Evolutionary conservation across 2,113 vertebrate genomes (phyloP), one percentile per base, ranked within the genome.

Genomic region (Hydrochoerus hydrochaeris): DNA sequence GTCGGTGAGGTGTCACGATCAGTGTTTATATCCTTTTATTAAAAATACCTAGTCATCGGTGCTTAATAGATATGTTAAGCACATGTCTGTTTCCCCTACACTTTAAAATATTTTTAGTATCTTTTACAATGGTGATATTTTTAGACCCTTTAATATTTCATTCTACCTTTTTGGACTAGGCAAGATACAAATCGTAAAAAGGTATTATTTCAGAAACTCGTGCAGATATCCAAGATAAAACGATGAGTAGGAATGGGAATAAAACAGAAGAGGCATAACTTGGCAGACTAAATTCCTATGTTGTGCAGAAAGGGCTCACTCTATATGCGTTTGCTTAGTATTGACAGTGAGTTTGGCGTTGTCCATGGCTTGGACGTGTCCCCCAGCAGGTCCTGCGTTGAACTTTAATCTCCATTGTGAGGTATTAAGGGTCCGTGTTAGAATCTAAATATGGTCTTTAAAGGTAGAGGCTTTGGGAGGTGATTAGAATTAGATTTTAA

Each of bases 151-250:
- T 71, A 93, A 89, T 86, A 80, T 87, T 86, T 95, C 57, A 92
- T 30, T 58, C 44, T 28, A 71, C 60, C 3, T 80, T 86, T 95
- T 89, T 88, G 57, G 41, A 88, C 6, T 38, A 86, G 49, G 41
- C 52, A 69, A 96, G 62, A 62, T 62, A 94, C 49, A 84, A 78
- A 80, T 75, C 35, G 97, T 89, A 82, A 52, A 88, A 88, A 95
- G 88, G 63, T 58, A 75, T 81, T 54, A 85, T 91, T 96, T 88
- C 60, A 78, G 71, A 83, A 80, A 94, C n/a, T 85, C 67, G 14
- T 54, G 88, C 71, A 75, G 71, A 84, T 32, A 82, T 16, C 17
- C 35, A 83, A 71, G 38, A 91, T 63, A 65, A 26, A 69, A 94
- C 46, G 38, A 93, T 62, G 32, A 78, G 24, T 71, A 65, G 30